Evolutionary conservation across 2,113 vertebrate genomes (phyloP).

Genomic region (Stictonetta naevosa): DNA sequence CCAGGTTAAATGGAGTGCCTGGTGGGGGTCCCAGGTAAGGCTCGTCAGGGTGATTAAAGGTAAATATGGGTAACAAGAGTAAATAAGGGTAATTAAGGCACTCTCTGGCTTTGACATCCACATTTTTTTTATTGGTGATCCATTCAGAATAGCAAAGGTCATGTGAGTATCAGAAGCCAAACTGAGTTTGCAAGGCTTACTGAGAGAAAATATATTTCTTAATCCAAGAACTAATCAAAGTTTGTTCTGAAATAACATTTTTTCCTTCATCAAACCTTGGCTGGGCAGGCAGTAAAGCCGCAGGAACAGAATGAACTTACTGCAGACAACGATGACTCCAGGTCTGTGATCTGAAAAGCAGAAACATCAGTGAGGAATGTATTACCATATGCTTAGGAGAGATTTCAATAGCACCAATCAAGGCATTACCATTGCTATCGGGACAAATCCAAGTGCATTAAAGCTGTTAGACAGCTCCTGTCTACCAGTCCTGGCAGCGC

Average conservation of each 20-base stretch:
- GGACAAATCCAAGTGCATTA: constrained; percentile 48
- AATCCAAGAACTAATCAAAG: constrained; percentile 22
- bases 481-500: constrained; percentile 7
- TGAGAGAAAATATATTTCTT: not conserved
- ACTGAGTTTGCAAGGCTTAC: not conserved
- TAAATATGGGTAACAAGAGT: no score
- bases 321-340: constrained; percentile 34
- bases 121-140: not conserved
- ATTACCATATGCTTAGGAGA: constrained; percentile 55
- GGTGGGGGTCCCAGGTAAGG: not conserved
- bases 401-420: constrained; percentile 46
- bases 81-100: not conserved
- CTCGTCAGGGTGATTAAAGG: not conserved
- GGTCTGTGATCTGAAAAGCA: constrained; percentile 52
- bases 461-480: constrained; percentile 36
- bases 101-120: not conserved
- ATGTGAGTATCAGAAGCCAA: not conserved
- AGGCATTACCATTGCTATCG: constrained; percentile 38
- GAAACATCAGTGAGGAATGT: constrained; percentile 15
- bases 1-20: not conserved
- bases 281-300: constrained; percentile 30
- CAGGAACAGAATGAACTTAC: constrained; percentile 47
- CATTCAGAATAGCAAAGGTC: not conserved
- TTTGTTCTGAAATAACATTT: constrained; percentile 6
- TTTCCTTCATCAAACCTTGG: constrained; percentile 30